Evolutionary conservation across 2,113 vertebrate species (phyloP), one percentile per base, ranked within the genome.

Genomic region (Tachysurus fulvidraco): DNA sequence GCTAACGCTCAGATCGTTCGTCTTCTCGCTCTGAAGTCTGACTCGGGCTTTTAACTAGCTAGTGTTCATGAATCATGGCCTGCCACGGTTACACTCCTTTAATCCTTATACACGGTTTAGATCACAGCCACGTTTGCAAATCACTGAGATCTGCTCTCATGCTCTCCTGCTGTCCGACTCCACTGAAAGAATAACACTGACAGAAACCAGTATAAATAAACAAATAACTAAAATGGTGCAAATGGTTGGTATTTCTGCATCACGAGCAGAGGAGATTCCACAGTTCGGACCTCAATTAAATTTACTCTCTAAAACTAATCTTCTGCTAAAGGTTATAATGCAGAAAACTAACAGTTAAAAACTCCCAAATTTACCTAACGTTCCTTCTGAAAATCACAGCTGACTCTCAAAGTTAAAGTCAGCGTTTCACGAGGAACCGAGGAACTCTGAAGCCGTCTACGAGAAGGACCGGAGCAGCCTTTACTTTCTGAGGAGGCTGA

Each of bases 1-100:
- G 81, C 89, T 89, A 90, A 91, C 89, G 85, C 87, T 85, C 69
- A 81, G 80, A 44, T 81, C 79, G 69, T 90, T 90, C 60, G 64
- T 89, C 89, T 84, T 86, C 57, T 84, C 54, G 46, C 57, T 86
- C 86, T 84, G 44, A 60, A 88, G 83, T 90, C 83, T 88, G 90
- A 88, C 83, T 86, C 64, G 73, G 84, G 81, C 86, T 83, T 90
- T 88, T 91, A 85, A 85, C 82, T 83, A 87, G 87, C 83, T 77
- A 54, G 52, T 87, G 86, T 84, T 91, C 71, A 85, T 89, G 85
- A 90, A 90, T 78, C 78, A 52, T 77, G 59, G 69, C 79, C 86
- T 81, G 69, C 52, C 81, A 67, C 88, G 86, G 80, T 87, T 87
- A 23, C 19, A 23, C 28, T 80, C 71, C 81, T 62, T 71, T 77